Evolutionary conservation across 1,140 invertebrate species (phyloP).

Genomic region (Drosophila parabipectinata): DNA sequence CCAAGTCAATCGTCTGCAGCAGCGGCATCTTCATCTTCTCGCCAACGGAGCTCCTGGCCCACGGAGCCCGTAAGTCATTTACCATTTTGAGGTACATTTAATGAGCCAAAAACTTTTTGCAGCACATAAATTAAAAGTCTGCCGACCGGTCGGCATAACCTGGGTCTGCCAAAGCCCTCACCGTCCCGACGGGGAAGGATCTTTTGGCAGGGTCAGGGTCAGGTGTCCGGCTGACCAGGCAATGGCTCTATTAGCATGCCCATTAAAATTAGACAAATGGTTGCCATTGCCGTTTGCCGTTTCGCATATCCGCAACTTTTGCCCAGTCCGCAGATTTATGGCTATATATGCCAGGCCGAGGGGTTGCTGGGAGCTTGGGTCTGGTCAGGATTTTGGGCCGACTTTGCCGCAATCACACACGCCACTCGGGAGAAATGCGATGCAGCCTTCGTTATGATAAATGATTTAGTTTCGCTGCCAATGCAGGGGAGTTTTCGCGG

Average conservation of each 20-base stretch:
- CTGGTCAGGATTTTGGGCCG: conserved; percentile 31
- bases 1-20: conserved; percentile 67
- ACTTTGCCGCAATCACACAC: conserved; percentile 69
- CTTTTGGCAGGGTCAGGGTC: conserved; percentile 41
- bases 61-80: conserved; percentile 72
- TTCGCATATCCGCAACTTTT: conserved; percentile 77
- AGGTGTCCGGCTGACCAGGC: conserved; percentile 68
- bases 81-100: conserved; percentile 80
- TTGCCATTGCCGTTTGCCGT: conserved; percentile 64
- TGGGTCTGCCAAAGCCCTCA: background rate
- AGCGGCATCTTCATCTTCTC: conserved; percentile 40
- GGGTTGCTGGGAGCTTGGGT: conserved; percentile 12
- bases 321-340: conserved; percentile 66
- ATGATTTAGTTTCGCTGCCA: conserved; percentile 67
- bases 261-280: conserved; percentile 83
- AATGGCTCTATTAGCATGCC: conserved; percentile 81
- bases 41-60: conserved; percentile 8
- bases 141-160: conserved; percentile 23
- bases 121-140: conserved; percentile 78
- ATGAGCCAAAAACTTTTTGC: conserved; percentile 78
- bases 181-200: background rate
- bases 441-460: conserved; percentile 77
- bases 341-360: conserved; percentile 21
- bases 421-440: conserved; percentile 65
- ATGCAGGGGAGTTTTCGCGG: conserved; percentile 25